Percentiles rank a stretch among this genome's conserved stretches.
These are phyloP conservation scores for Nixonia krombeini DNA, from an alignment of 1,140 invertebrate species.

Conservation along the genomic window DNA sequence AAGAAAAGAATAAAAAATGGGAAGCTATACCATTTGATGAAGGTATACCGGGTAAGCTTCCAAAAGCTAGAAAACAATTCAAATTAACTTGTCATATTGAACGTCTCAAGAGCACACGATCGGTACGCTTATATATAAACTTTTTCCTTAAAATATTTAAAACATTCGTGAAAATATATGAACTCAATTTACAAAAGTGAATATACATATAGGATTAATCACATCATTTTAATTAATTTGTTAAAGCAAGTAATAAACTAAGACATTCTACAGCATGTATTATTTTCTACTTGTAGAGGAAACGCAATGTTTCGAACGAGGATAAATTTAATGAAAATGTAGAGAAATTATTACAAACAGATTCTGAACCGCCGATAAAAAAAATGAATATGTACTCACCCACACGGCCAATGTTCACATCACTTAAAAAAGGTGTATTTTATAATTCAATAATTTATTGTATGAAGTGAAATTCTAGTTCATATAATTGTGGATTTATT, in stretches of 20 bases:
- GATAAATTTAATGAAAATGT: constrained; percentile 11
- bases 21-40: constrained; percentile 55
- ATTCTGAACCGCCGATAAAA: constrained; percentile 28
- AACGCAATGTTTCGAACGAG: constrained; percentile 24
- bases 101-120: constrained; percentile 35
- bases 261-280: too few relatives aligned
- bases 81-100: constrained; percentile 56
- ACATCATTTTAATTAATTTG: background rate
- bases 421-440: constrained; percentile 39
- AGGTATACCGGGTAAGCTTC: constrained; percentile 48
- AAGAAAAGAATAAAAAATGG: constrained; percentile 33
- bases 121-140: background rate
- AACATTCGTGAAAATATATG: background rate
- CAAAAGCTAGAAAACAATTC: constrained; percentile 41
- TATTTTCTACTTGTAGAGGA: constrained; percentile 32
- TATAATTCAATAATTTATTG: constrained; percentile 1
- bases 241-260: background rate
- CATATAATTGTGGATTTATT: constrained; percentile 4
- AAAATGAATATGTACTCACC: constrained; percentile 30
- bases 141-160: background rate
- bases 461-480: background rate
- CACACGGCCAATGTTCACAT: constrained; percentile 31
- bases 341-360: constrained; percentile 18
- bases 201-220: background rate
- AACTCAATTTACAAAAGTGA: background rate